These are phyloP conservation scores for Dolichoris vasculosae DNA, from an alignment of 1,140 invertebrate genomes.

Conservation along the genomic window DNA sequence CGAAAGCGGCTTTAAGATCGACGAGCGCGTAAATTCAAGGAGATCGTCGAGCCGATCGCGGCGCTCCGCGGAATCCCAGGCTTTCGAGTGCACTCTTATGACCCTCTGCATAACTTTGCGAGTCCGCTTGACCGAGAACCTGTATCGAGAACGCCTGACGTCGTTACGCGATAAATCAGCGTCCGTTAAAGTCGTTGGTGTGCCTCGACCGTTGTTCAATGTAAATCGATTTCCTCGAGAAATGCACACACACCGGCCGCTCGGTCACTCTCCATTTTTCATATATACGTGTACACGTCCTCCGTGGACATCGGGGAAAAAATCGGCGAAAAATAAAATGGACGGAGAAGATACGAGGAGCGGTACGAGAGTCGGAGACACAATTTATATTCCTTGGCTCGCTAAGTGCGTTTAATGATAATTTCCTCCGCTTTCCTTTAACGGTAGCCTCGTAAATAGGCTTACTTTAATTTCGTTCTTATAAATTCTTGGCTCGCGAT, in stretches of 20 bases:
- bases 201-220: constrained; percentile 60
- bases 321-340: background rate
- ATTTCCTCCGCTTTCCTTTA: background rate
- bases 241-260: constrained; percentile 38
- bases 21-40: constrained; percentile 67
- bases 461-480: no score
- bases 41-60: constrained; percentile 62
- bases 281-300: background rate
- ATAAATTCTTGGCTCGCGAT: background rate
- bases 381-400: background rate
- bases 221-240: constrained; percentile 61
- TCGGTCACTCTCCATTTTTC: constrained; percentile 28
- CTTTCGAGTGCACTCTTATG: constrained; percentile 67
- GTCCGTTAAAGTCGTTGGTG: constrained; percentile 67
- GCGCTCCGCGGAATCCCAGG: constrained; percentile 63
- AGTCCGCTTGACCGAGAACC: constrained; percentile 72
- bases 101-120: constrained; percentile 70
- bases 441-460: background rate
- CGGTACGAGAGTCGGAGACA: background rate
- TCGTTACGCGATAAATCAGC: constrained; percentile 74
- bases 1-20: constrained; percentile 62
- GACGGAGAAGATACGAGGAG: background rate
- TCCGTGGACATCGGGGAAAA: background rate
- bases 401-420: constrained; percentile 47
- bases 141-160: constrained; percentile 71